Evolutionary conservation across 2,113 vertebrate genomes (phyloP), one percentile per base, ranked within the genome.

Genomic region (Aphyosemion australe): DNA sequence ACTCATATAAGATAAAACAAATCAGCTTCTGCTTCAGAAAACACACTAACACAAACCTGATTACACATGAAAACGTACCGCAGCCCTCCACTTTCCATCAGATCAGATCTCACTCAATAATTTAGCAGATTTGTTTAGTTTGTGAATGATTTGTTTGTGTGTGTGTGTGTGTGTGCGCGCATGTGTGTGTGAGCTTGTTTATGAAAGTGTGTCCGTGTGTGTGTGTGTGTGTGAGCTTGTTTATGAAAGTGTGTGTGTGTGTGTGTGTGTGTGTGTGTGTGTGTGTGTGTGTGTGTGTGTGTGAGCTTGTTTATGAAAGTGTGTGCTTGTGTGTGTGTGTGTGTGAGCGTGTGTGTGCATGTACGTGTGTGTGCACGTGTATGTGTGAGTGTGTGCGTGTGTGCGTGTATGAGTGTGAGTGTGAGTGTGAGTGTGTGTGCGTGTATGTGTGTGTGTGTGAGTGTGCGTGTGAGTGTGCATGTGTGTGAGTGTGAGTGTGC

Each of bases 321-420:
- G 67, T 41, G 69, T 50, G 53, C 69, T 63, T 37, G 56, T 68
- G 65, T 89, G 88, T 87, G 83, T 89, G 88, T 34, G 73, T 90
- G 84, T 48, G 69, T 73, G 5, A 64, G 37, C 57, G 48, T 57
- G 56, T 50, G 61, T 84, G 83, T 87, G 13, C 15, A 12, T 64
- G 39, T 45, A 52, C 49, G 12, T 11, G 16, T 53, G 59, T 7
- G 1, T 70, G 47, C n/a, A 19, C 6, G 34, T 1, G 34, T 37
- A 8, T 9, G 34, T 37, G 9, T 37, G 6, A 2, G 6, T 56
- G 42, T 72, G 47, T 32, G 12, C 66, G 70, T 67, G 54, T 70
- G 57, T 78, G 73, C 87, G 69, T 86, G 71, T 83, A 66, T 51
- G 53, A 70, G 67, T 41, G 69, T 50, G 53, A 69, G 66, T 42